Evolutionary conservation across 2,888 invertebrate genomes (phyloP).

Genomic region (Pseudococcus viburni): DNA sequence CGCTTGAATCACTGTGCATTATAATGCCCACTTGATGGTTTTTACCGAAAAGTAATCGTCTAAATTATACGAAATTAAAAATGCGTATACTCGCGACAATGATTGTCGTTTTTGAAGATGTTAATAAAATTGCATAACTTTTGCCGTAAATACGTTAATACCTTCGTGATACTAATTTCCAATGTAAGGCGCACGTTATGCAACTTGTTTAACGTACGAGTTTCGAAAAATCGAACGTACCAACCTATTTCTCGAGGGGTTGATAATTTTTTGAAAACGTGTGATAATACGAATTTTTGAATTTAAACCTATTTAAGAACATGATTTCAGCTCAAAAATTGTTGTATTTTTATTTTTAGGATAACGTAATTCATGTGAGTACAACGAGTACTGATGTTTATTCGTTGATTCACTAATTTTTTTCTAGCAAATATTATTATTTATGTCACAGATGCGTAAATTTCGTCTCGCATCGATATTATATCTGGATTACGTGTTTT

Average conservation of each 20-base stretch:
- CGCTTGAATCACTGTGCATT: no score
- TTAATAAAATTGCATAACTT: neutral
- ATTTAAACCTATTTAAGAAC: neutral
- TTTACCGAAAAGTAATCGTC: no score
- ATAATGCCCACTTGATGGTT: no score
- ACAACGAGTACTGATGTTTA: neutral
- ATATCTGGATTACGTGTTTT: no score
- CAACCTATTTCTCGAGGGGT: neutral
- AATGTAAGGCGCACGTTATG: neutral
- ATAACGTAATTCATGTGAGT: no score
- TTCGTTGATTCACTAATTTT: neutral
- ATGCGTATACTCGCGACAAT: no score
- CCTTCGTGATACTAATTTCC: neutral
- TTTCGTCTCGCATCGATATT: no score
- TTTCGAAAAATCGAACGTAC: neutral
- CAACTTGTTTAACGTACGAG: neutral
- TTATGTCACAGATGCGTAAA: no score
- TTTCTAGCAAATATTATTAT: neutral
- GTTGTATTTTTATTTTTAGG: neutral
- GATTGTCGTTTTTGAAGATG: neutral
- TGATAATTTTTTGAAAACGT: neutral
- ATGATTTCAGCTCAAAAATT: neutral
- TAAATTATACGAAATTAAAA: no score
- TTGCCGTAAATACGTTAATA: neutral
- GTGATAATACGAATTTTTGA: conserved; percentile 16